These are phyloP conservation scores for Leptopilina syphax DNA, from an alignment of 2,888 invertebrate species.

Conservation along the genomic window DNA sequence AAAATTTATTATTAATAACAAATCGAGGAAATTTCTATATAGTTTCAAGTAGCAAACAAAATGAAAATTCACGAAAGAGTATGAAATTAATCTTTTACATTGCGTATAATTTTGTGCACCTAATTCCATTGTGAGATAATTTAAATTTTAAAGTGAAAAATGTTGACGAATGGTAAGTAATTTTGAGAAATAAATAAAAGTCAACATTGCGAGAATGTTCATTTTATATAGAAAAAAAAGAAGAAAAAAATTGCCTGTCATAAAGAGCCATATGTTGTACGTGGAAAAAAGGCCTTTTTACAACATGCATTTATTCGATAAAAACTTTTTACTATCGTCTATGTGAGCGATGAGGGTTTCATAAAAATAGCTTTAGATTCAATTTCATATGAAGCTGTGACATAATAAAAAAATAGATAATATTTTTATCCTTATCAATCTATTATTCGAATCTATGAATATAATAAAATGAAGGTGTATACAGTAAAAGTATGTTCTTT, in stretches of 20 bases:
- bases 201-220: background rate
- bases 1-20: too few species aligned
- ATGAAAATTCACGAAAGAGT: too few species aligned
- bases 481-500: too few species aligned
- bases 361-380: conserved; percentile 2
- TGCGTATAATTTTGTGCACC: background rate
- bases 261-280: conserved; percentile 9
- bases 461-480: too few species aligned
- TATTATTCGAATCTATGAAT: too few species aligned
- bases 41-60: too few species aligned
- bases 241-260: background rate
- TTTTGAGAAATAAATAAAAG: conserved; percentile 17
- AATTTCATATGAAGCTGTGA: background rate
- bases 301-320: conserved; percentile 25
- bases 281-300: conserved; percentile 17
- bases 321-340: conserved; percentile 13
- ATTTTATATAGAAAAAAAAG: background rate
- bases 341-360: background rate
- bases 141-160: conserved; percentile 2
- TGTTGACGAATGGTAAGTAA: background rate
- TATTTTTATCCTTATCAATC: background rate
- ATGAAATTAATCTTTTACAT: too few species aligned
- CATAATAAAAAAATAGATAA: background rate
- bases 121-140: background rate
- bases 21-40: too few species aligned